These are phyloP conservation scores for Nasua narica DNA, from an alignment of 2,797 vertebrate species.

Conservation along the genomic window DNA sequence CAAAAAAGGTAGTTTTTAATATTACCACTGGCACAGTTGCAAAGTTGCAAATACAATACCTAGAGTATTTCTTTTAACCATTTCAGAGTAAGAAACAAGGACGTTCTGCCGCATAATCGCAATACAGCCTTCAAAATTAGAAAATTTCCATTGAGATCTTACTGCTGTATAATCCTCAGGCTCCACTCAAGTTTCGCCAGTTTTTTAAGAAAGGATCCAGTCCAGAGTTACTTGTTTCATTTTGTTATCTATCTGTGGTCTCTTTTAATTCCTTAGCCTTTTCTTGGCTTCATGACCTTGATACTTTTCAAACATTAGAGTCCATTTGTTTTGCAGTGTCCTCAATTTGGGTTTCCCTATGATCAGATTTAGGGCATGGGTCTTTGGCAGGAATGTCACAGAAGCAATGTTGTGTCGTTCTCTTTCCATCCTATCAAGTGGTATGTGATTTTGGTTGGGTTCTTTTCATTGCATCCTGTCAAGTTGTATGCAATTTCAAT, in stretches of 20 bases:
- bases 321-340: background rate
- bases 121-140: constrained; percentile 21
- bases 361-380: background rate
- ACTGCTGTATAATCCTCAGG: background rate
- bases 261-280: background rate
- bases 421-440: background rate
- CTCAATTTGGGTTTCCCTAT: background rate
- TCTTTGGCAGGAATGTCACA: background rate
- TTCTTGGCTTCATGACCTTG: background rate
- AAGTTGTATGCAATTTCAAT: background rate
- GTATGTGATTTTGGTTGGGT: background rate
- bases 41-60: background rate
- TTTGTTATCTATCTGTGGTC: background rate
- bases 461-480: background rate
- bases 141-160: background rate
- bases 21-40: background rate
- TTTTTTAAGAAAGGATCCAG: background rate
- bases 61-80: background rate
- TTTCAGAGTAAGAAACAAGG: background rate
- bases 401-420: background rate
- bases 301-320: background rate
- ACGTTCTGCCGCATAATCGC: background rate
- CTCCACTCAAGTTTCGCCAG: background rate
- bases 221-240: background rate
- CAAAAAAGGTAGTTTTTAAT: background rate